phyloP scores from a whole-genome alignment of 1,140 invertebrate species.

The Radopholus similis region DNA sequence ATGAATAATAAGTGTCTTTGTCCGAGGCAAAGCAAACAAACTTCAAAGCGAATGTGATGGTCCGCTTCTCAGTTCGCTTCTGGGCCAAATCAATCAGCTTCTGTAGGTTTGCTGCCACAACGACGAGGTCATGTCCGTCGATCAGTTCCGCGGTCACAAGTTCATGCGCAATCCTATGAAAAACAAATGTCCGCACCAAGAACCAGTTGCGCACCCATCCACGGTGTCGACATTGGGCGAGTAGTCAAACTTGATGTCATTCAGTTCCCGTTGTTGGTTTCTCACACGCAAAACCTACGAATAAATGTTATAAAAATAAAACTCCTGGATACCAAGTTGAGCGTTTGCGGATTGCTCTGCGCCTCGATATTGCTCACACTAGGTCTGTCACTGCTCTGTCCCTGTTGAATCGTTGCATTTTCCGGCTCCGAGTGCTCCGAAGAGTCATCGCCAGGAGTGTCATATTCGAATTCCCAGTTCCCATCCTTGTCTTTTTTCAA shows the following conservation, averaged over 20 bases:
- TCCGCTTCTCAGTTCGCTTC: slow-evolving; percentile 62
- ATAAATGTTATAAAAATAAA: neutral
- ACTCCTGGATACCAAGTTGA: slow-evolving; percentile 44
- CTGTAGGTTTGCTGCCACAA: slow-evolving; percentile 84
- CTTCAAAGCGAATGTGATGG: slow-evolving; percentile 74
- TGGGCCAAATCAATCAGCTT: slow-evolving; percentile 74
- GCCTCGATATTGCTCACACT: slow-evolving; percentile 1
- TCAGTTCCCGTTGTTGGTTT: slow-evolving; percentile 83
- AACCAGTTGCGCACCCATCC: slow-evolving; percentile 67
- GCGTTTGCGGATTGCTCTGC: slow-evolving; percentile 27
- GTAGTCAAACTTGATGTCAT: slow-evolving; percentile 96
- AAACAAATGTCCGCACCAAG: neutral
- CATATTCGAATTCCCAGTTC: slow-evolving; percentile 60
- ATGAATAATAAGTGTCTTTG: neutral
- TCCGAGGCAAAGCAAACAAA: too few relatives aligned
- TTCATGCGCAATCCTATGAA: slow-evolving; percentile 74
- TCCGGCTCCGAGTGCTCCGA: slow-evolving; percentile 34
- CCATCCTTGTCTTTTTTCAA: slow-evolving; percentile 59
- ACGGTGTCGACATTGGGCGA: slow-evolving; percentile 77
- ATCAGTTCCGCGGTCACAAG: slow-evolving; percentile 88
- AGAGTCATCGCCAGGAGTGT: slow-evolving; percentile 43
- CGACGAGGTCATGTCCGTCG: slow-evolving; percentile 80
- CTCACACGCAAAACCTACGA: slow-evolving; percentile 64
- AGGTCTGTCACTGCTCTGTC: neutral
- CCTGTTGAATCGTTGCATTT: slow-evolving; percentile 15